Conservation (phyloP, 2,113 vertebrate species). For the Mastomys coucha region DNA sequence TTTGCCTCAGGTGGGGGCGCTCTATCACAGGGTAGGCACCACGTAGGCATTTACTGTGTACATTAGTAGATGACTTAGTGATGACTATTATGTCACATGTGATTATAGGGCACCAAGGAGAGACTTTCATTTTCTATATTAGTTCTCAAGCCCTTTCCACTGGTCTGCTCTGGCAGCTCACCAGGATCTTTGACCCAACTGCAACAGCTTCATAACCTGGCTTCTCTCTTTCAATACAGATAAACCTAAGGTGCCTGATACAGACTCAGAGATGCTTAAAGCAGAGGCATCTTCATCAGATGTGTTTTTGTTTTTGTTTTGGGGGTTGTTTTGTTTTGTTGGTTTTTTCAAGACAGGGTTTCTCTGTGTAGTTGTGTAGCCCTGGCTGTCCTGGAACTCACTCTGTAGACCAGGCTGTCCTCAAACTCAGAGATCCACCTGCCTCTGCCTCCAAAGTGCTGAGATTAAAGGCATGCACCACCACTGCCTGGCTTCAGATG, state of each 20-base stretch:
- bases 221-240: slow-evolving; percentile 29
- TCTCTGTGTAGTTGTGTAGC: too few species aligned
- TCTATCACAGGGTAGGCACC: not conserved
- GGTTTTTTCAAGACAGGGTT: too few species aligned
- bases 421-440: too few species aligned
- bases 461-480: too few species aligned
- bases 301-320: slow-evolving; percentile 14
- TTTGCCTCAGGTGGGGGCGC: not conserved
- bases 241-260: not conserved
- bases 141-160: not conserved
- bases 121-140: not conserved
- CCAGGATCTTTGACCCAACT: not conserved
- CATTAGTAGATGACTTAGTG: slow-evolving; percentile 14
- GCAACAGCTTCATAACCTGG: not conserved
- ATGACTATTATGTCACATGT: not conserved
- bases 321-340: too few species aligned
- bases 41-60: not conserved
- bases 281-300: not conserved
- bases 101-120: not conserved
- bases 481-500: not conserved
- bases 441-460: too few species aligned
- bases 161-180: not conserved
- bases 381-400: too few species aligned
- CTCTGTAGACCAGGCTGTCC: too few species aligned
- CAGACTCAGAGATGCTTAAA: not conserved